These are phyloP conservation scores for Perdita meconis DNA, from an alignment of 2,888 invertebrate species.

Conservation along the genomic window DNA sequence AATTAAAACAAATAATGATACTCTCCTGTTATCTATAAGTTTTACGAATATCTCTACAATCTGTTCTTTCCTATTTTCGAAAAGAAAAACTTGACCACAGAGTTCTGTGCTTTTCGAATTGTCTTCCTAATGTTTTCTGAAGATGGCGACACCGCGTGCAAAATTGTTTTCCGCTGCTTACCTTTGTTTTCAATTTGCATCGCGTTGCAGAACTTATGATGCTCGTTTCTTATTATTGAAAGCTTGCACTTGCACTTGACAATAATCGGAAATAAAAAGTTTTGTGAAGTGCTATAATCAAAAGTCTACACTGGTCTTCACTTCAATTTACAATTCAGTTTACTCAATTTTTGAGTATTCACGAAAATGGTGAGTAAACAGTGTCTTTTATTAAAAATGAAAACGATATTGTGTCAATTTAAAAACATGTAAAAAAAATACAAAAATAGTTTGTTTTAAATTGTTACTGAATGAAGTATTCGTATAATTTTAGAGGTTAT, in stretches of 20 bases:
- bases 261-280: too few relatives aligned
- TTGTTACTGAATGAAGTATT: not conserved
- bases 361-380: constrained; percentile 41
- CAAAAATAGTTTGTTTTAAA: not conserved
- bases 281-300: too few relatives aligned
- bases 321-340: too few relatives aligned
- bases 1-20: not conserved
- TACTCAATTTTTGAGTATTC: not conserved
- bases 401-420: not conserved
- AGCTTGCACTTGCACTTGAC: not conserved
- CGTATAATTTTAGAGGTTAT: constrained; percentile 15
- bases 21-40: not conserved
- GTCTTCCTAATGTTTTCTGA: not conserved
- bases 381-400: not conserved
- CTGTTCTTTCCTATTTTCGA: not conserved
- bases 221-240: not conserved
- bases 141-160: constrained; percentile 23
- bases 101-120: constrained; percentile 6
- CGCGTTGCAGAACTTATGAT: not conserved
- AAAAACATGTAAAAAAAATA: not conserved
- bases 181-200: not conserved
- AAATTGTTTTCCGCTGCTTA: too few relatives aligned
- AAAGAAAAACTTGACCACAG: not conserved
- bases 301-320: too few relatives aligned
- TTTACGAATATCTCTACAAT: not conserved